Evolutionary conservation across 1,140 invertebrate species (phyloP).

Genomic region (Drosophila pruinosa): DNA sequence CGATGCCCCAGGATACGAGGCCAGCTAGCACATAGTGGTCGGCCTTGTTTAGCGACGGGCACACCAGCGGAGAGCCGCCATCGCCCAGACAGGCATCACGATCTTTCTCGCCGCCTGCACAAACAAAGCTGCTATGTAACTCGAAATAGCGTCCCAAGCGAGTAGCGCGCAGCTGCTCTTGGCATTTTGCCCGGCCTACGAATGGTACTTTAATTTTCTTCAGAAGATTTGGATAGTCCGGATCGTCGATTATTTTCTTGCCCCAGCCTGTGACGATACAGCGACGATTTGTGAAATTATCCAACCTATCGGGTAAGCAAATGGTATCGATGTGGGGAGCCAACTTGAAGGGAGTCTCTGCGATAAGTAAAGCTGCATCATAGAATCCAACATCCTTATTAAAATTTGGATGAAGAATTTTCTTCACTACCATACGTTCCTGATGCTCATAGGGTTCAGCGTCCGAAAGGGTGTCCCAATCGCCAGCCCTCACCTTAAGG

Average conservation of each 20-base stretch:
- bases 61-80: constrained; percentile 88
- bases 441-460: background rate
- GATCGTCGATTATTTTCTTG: background rate
- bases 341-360: background rate
- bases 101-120: constrained; percentile 87
- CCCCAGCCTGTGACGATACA: constrained; percentile 52
- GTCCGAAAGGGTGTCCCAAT: constrained; percentile 18
- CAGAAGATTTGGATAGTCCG: constrained; percentile 77
- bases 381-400: background rate
- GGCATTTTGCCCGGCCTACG: constrained; percentile 82
- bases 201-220: constrained; percentile 86
- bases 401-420: background rate
- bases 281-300: background rate
- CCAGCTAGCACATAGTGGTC: constrained; percentile 86
- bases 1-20: constrained; percentile 88
- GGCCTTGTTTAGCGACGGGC: constrained; percentile 83
- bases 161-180: constrained; percentile 81
- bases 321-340: constrained; percentile 27
- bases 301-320: constrained; percentile 3
- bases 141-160: constrained; percentile 81
- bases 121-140: constrained; percentile 83
- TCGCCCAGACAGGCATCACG: constrained; percentile 89
- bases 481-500: constrained; percentile 30
- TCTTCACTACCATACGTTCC: background rate
- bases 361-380: constrained; percentile 35